Evolutionary conservation across 2,797 vertebrate genomes (phyloP).

Genomic region (Acipenser oxyrinchus): DNA sequence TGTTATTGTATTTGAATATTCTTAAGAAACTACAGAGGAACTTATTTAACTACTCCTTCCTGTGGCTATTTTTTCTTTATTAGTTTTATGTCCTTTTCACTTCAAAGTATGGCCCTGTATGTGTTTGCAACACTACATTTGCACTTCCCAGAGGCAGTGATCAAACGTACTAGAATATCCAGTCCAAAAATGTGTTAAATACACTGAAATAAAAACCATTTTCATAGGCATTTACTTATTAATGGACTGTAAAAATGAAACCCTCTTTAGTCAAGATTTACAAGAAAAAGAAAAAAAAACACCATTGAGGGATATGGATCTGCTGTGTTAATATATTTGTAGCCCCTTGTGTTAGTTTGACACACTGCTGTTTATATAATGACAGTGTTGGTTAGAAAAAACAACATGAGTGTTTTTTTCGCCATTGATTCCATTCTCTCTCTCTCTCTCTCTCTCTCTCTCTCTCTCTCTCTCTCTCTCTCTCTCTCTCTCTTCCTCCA

Average conservation of each 20-base stretch:
- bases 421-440: no score
- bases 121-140: no score
- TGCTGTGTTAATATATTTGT: no score
- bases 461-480: slow-evolving; percentile 21
- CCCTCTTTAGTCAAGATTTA: background rate
- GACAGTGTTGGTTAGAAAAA: background rate
- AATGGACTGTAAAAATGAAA: background rate
- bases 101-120: no score
- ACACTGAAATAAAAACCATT: background rate
- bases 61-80: no score
- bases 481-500: slow-evolving; percentile 37
- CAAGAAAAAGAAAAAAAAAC: background rate
- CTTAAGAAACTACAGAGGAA: no score
- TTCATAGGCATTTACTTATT: background rate
- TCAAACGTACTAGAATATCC: background rate
- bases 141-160: background rate
- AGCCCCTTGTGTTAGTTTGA: background rate
- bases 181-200: background rate
- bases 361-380: background rate
- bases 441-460: background rate
- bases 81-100: no score
- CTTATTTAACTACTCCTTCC: no score
- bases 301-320: no score
- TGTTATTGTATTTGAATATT: no score
- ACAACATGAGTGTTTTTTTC: background rate